Evolutionary conservation across 2,797 vertebrate genomes (phyloP).

Genomic region (Esox masquinongy): DNA sequence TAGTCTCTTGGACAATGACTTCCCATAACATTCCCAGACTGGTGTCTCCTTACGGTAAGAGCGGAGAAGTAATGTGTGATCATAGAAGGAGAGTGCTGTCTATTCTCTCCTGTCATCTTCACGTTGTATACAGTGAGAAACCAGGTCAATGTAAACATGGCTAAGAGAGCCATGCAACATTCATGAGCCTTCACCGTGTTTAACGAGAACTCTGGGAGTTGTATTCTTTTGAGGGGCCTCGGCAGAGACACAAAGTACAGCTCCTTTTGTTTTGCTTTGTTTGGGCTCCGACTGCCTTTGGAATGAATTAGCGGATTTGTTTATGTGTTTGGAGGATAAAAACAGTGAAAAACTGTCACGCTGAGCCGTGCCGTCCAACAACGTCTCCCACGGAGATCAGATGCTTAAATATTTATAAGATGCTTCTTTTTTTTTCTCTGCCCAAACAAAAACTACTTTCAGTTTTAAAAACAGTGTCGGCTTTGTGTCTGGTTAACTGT

Average conservation of each 20-base stretch:
- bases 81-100: constrained; percentile 42
- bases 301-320: constrained; percentile 62
- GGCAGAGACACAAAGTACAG: constrained; percentile 25
- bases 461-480: constrained; percentile 56
- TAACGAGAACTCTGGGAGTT: constrained; percentile 71
- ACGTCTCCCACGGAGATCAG: constrained; percentile 61
- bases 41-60: constrained; percentile 41
- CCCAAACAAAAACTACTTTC: constrained; percentile 39
- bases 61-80: constrained; percentile 49
- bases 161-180: constrained; percentile 72
- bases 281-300: constrained; percentile 45
- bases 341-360: constrained; percentile 37
- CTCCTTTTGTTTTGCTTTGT: constrained; percentile 42
- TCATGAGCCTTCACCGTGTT: constrained; percentile 68
- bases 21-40: constrained; percentile 31
- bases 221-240: constrained; percentile 50
- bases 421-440: constrained; percentile 21
- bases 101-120: constrained; percentile 44
- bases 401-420: constrained; percentile 73
- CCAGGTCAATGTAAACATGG: constrained; percentile 69
- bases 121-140: constrained; percentile 55
- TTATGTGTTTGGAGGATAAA: constrained; percentile 46
- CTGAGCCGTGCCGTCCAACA: constrained; percentile 40
- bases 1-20: constrained; percentile 24
- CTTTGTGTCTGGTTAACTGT: constrained; percentile 62